phyloP scores from a whole-genome alignment of 1,140 invertebrate species.

The Drosophila erecta region DNA sequence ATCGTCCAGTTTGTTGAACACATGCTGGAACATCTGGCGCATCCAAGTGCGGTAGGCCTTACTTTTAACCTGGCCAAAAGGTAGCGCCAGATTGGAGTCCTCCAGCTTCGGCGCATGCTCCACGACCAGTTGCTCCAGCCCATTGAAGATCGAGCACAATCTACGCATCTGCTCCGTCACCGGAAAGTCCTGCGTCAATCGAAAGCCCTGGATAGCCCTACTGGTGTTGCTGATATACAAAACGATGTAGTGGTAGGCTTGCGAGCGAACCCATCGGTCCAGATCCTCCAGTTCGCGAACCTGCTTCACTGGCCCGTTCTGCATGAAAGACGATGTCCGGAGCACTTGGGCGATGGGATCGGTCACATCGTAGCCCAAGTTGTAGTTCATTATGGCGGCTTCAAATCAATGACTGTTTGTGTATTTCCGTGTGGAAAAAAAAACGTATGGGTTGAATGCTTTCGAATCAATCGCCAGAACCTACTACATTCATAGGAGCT shows the following conservation, averaged over 20 bases:
- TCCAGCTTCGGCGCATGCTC: constrained; percentile 2
- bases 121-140: constrained; percentile 32
- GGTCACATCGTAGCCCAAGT: not conserved
- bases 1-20: constrained; percentile 31
- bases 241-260: constrained; percentile 52
- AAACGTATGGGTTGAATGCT: not conserved
- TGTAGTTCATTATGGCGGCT: constrained; percentile 10
- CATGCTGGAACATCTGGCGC: constrained; percentile 35
- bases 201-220: constrained; percentile 43
- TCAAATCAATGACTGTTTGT: not conserved
- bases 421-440: not conserved
- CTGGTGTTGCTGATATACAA: constrained; percentile 61
- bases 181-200: not conserved
- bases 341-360: constrained; percentile 24
- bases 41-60: constrained; percentile 32
- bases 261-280: constrained; percentile 42
- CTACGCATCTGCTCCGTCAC: constrained; percentile 27
- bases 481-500: not conserved
- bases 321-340: constrained; percentile 18
- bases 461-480: not conserved
- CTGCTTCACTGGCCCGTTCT: constrained; percentile 31
- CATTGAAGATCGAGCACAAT: constrained; percentile 43
- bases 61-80: constrained; percentile 1
- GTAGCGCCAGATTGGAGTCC: not conserved
- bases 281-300: constrained; percentile 30